Evolutionary conservation across 2,888 invertebrate genomes (phyloP), one percentile per base, ranked within the genome.

Genomic region (Brenthis ino): DNA sequence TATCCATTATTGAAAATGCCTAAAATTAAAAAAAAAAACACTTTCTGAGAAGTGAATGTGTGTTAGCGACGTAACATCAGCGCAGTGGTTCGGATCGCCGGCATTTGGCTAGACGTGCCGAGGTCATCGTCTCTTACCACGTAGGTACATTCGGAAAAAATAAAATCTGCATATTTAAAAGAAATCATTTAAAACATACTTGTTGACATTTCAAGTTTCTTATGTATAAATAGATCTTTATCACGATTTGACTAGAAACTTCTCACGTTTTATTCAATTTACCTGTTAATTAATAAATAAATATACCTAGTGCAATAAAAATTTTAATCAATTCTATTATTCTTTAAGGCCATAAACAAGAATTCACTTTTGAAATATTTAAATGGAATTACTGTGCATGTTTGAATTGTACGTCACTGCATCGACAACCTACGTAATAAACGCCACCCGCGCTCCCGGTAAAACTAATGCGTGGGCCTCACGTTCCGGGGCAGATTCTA

Each of bases 101-200:
- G 85, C 87, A 88, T 87, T 90, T 89, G 89, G 89, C 89, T 88
- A 90, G 90, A 89, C 89, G 78, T 80, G 80, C 83, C 89, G 90
- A 90, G 90, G 89, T 89, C 88, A 84, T 87, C 89, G 89, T 84
- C 89, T 87, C 81, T 81, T 82, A 72, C 70, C 73, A 64, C 33
- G 88, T 58, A 47, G 58, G 58, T 87, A 90, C 82, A 80, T 79
- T 84, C 75, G 63, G 43, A 12, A 16, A 48, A 53, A 63, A 64
- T 56, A 64, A 68, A 48, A 48, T 58, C n/a, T 57, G 0, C 4
- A 57, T 16, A 43, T 57, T 43, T 43, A 43, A 43, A 43, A 43
- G 11, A 43, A 43, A 28, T 5, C 4, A 28, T 0, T 11, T 11
- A 43, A 11, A 11, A 43, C 11, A 0, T 8, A 43, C 37, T 43